Base-by-base conservation (phyloP, 2,888 invertebrate species). In the Euplagia quadripunctaria region DNA sequence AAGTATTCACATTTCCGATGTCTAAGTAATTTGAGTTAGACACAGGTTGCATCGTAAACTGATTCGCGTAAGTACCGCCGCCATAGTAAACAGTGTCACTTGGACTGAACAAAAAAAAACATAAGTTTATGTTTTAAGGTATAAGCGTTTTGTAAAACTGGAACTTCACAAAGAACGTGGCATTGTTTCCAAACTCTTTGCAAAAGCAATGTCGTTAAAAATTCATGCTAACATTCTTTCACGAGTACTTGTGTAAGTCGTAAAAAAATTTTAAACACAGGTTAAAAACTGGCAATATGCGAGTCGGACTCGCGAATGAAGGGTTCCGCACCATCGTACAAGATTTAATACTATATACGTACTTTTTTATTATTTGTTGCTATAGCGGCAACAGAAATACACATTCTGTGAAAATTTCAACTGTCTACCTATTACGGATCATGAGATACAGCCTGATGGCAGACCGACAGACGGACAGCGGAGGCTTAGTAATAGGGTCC, bases 61-160 rank as follows among this genome's bases (percentile, higher is more conserved):
- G 88, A 7, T 86, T 72, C 16, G 82, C 82, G 65, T 89, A 90
- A 8, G 82, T 69, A 46, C 88, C 87, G 42, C 83, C 82, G 42
- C 83, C 82, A 68, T 86, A 88, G 81, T 88, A 91, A 68, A 88
- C 80, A 31, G 82, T 87, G 61, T 91, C 90, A 9, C 80, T 73
- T 6, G 84, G 79, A 52, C 89, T 89, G 64, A 68, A 82, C 71
- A 70, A 42, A 69, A 65, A 55, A 20, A 17, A 72, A 72, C 9
- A 51, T 52, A 52, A 46, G 20, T 12, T 64, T 68, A 61, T 12
- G 52, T 43, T 20, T 43, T 14, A 61, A 17, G 17, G 31, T 31
- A 1, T 41, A 4, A 66, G 17, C 16, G 16, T 1, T 49, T 49
- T 66, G 8, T 31, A 31, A 16, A 31, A 16, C 61, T 61, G 12